Conservation (phyloP, 2,113 vertebrate genomes). For the Bostrychus sinensis region DNA sequence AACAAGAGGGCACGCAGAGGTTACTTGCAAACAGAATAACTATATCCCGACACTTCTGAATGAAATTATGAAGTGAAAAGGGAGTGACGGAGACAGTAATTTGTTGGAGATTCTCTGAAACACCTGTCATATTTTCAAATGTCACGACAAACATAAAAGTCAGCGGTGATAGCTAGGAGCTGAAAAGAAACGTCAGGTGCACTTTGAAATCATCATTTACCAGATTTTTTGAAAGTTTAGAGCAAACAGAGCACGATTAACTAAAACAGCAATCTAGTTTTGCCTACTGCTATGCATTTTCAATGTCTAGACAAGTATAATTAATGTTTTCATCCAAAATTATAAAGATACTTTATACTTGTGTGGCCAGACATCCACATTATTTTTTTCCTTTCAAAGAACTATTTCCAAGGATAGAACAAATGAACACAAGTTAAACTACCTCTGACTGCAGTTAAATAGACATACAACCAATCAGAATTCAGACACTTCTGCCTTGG, state of each 20-base stretch:
- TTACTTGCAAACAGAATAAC: conserved; percentile 1
- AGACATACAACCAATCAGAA: too few relatives aligned
- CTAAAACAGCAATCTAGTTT: neutral
- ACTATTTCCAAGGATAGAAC: too few relatives aligned
- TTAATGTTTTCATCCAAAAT: neutral
- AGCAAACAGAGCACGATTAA: neutral
- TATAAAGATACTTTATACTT: neutral
- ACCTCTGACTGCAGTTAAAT: too few relatives aligned
- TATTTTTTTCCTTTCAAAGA: too few relatives aligned
- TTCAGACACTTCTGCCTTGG: too few relatives aligned
- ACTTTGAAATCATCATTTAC: neutral
- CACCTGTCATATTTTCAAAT: conserved; percentile 32
- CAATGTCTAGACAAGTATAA: too few relatives aligned
- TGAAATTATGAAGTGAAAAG: neutral
- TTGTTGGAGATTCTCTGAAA: conserved; percentile 10
- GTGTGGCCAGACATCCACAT: neutral
- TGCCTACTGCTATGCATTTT: neutral
- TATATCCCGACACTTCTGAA: conserved; percentile 2
- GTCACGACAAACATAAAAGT: conserved; percentile 17
- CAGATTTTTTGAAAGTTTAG: neutral
- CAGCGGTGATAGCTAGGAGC: neutral
- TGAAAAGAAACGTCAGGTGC: neutral
- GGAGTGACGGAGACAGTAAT: neutral
- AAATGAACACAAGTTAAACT: neutral
- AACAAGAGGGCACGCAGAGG: neutral